A percentile compares a stretch with the other conserved stretches of the same genome.
phyloP scores from a whole-genome alignment of 2,113 vertebrate species.

The Saimiri boliviensis region DNA sequence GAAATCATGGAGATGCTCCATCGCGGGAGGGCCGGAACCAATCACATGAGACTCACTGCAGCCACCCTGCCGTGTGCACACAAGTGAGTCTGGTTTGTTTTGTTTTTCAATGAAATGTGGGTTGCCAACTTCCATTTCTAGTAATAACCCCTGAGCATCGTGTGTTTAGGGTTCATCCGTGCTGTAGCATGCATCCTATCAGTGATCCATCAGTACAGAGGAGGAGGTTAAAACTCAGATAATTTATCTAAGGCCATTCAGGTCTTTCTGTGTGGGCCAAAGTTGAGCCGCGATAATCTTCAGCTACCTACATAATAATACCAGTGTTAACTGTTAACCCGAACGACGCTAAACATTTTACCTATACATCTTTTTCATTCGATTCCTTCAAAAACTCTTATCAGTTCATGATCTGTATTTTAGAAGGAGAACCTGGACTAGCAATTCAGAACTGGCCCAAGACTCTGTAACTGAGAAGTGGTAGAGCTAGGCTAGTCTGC shows the following conservation, averaged over 20 bases:
- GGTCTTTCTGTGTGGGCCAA: not conserved
- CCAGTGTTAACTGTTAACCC: not conserved
- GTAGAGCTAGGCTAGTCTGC: accelerated
- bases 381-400: not conserved
- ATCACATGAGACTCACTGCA: accelerated
- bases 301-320: not conserved
- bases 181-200: accelerated
- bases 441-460: not conserved
- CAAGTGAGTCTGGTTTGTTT: not conserved
- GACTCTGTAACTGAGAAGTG: not conserved
- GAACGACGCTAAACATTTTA: not conserved
- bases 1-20: not conserved
- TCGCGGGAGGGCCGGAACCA: not conserved
- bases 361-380: not conserved
- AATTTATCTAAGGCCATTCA: not conserved
- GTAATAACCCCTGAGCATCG: not conserved
- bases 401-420: not conserved
- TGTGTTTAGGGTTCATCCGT: not conserved
- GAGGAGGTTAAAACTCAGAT: not conserved
- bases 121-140: not conserved
- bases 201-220: not conserved
- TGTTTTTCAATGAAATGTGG: not conserved
- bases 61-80: not conserved
- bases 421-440: not conserved
- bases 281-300: not conserved